Evolutionary conservation across 2,888 invertebrate species (phyloP).

Genomic region (Gymnocheta viridis): DNA sequence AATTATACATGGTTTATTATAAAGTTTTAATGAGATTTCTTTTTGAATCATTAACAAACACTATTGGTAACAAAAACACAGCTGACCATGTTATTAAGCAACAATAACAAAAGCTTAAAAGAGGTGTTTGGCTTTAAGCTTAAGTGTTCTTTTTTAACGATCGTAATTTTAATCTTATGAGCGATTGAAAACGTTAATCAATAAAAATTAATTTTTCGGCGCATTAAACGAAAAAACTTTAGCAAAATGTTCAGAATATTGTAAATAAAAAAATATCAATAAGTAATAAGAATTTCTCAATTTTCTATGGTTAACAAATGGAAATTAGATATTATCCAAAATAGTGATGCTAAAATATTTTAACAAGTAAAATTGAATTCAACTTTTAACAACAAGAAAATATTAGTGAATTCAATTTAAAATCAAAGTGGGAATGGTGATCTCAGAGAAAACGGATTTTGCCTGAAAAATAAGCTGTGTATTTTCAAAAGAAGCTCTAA

Average conservation of each 20-base stretch:
- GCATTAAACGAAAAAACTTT: background rate
- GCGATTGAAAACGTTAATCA: constrained; percentile 3
- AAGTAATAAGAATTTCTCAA: background rate
- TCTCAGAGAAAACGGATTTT: no score
- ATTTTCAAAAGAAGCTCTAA: no score
- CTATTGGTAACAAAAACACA: constrained; percentile 30
- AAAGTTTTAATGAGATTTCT: constrained; percentile 64
- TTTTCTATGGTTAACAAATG: background rate
- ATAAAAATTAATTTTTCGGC: constrained; percentile 20
- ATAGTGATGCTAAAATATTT: background rate
- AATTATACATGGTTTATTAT: constrained; percentile 68
- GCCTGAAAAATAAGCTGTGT: no score
- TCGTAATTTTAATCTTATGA: constrained; percentile 20
- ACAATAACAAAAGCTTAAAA: background rate
- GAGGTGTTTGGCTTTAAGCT: constrained; percentile 44
- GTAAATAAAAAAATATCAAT: background rate
- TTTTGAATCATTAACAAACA: constrained; percentile 38
- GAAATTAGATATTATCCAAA: background rate
- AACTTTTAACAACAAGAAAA: background rate
- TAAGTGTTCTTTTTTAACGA: constrained; percentile 49
- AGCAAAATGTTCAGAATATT: background rate
- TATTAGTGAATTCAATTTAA: background rate
- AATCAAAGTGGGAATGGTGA: background rate
- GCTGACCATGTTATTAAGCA: constrained; percentile 17
- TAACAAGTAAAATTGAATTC: background rate